Base-by-base conservation (phyloP, 2,797 vertebrate genomes). In the Novumbra hubbsi region DNA sequence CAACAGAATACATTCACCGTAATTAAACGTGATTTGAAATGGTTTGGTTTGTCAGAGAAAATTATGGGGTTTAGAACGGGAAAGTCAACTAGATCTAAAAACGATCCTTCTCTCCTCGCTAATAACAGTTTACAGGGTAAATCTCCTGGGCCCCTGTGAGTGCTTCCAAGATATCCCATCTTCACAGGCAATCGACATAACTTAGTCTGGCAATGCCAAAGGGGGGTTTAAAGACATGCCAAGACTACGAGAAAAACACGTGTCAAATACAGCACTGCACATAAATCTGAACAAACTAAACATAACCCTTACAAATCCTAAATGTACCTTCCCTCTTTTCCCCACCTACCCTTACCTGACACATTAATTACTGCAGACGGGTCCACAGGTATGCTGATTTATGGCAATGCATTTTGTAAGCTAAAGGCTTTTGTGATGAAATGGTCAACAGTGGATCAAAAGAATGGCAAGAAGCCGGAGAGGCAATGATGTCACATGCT, bases 101-200 rank as follows among this genome's bases (percentile, higher is more conserved):
- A 90, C 86, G 87, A 85, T 87, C 85, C 88, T 90, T 87, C 87
- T 88, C 82, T 55, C 75, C 79, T 87, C 75, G 78, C 91, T 91
- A 93, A 94, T 91, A 89, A 90, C 84, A 89, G 88, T 92, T 92
- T 92, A 91, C 91, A 88, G 90, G 86, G 88, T 88, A 89, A 90
- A 90, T 87, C 90, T 91, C 90, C 82, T 74, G 89, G 88, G 92
- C 86, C 84, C 87, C 81, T 85, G 85, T 81, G 84, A 91, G 90
- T 85, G 88, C 91, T 89, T 88, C 80, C 87, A 87, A 88, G 85
- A 90, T 87, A 90, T 86, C 86, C 79, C 85, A 85, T 92, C 90
- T 91, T 89, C 81, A 88, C 88, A 89, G 86, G 85, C 82, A 82
- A 88, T 84, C 78, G 88, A 88, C 83, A 88, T 89, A 91, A 92